Evolutionary conservation across 2,113 vertebrate genomes (phyloP), one percentile per base, ranked within the genome.

Genomic region (Lepisosteus osseus): DNA sequence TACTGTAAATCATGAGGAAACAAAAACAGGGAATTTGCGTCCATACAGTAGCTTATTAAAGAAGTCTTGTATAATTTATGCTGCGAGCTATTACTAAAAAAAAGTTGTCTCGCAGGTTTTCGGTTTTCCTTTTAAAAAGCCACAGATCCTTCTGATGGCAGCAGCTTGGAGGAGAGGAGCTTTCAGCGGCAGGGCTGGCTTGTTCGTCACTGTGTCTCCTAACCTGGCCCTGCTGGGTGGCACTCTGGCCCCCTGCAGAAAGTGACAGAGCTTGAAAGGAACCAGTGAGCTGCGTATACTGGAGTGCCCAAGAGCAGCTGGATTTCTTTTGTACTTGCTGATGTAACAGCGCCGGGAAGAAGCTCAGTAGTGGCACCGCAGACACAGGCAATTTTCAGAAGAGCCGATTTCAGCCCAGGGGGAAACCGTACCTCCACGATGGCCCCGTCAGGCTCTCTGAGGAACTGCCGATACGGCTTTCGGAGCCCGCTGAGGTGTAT

Each of bases 381-480:
- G 29, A 29, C 29, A 29, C 29, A 29, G 9, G 2, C 47, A 51
- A 51, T 9, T 6, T 6, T 9, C 5, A 51, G 5, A 51, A 51
- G 1, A 51, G 9, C 47, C 9, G 47, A 51, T 9, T 6, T 51
- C 47, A 51, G 47, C 47, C 47, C 47, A 51, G 47, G 14, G 44
- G 12, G 7, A 55, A 4, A 41, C 80, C 90, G 57, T 87, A 98
- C 97, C 94, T 99, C 97, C 41, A 93, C 5, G 57, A 98, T 93
- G 51, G 94, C 89, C 4, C 95, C 97, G 68, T 90, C 87, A 0
- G 95, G 90, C 6, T 95, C 92, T 51, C 94, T 84, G 14, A 97
- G 90, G 84, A 99, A 99, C 81, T 88, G 95, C 55, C 95, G 90
- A 83, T 95, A 91, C 61, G 91, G 85, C 61, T 93, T 87, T 73